These are phyloP conservation scores for Paramormyrops hopkinsi DNA, from an alignment of 2,797 vertebrate genomes.

Conservation along the genomic window DNA sequence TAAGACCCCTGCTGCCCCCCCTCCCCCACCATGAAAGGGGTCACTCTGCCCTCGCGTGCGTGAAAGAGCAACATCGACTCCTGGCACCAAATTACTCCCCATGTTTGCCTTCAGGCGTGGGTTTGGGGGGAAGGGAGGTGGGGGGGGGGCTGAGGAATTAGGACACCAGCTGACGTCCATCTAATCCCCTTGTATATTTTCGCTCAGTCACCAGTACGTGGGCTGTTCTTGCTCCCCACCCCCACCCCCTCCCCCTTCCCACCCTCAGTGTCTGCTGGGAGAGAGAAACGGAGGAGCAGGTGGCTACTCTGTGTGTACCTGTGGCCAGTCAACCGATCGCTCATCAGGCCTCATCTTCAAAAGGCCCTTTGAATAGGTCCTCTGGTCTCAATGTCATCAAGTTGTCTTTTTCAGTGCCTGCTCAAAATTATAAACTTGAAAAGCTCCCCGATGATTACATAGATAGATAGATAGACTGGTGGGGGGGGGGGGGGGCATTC, in stretches of 20 bases:
- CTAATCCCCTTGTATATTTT: conserved; percentile 24
- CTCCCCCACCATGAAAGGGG: not conserved
- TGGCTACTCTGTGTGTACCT: conserved; percentile 18
- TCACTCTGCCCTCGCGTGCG: not conserved
- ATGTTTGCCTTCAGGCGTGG: conserved; percentile 2
- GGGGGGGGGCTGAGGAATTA: conserved; percentile 14
- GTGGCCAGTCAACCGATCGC: not conserved
- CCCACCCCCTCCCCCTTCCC: not conserved
- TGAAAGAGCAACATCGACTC: conserved; percentile 16
- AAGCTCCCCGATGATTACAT: not conserved
- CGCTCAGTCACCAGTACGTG: conserved; percentile 1
- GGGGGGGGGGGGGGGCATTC: not conserved
- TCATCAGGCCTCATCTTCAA: conserved; percentile 10
- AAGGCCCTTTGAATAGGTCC: not conserved
- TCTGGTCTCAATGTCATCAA: not conserved
- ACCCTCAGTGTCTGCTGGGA: not conserved
- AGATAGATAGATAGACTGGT: not conserved
- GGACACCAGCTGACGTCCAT: conserved; percentile 27
- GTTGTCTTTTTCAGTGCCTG: not conserved
- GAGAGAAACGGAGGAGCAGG: not conserved
- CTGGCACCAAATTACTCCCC: conserved; percentile 16
- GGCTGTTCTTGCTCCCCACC: not conserved
- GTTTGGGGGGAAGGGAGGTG: not conserved
- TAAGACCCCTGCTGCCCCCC: not conserved
- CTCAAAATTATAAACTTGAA: not conserved